phyloP scores from a whole-genome alignment of 2,113 vertebrate species.

The Vulpes lagopus region DNA sequence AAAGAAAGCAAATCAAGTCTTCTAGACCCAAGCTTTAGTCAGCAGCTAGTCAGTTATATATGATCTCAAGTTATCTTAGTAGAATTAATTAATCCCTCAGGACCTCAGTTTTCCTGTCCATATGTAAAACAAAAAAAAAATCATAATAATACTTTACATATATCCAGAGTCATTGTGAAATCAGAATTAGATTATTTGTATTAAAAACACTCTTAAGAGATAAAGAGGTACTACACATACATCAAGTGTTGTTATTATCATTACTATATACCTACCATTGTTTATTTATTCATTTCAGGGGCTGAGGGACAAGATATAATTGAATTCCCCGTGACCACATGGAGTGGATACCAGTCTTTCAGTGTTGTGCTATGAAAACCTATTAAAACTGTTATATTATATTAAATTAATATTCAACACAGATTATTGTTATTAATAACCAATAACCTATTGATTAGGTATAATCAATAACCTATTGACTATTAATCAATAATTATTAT shows the following conservation, averaged over 20 bases:
- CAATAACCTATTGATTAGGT: too few species aligned
- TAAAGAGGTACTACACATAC: background rate
- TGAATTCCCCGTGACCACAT: background rate
- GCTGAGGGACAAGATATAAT: background rate
- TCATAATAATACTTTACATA: background rate
- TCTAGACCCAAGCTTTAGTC: background rate
- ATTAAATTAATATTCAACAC: background rate
- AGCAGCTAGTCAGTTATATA: background rate
- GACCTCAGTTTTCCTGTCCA: background rate
- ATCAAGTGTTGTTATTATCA: background rate
- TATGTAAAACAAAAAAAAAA: background rate
- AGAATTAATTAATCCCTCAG: background rate
- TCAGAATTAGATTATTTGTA: slow-evolving; percentile 12
- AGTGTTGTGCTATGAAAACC: background rate
- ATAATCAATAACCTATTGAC: too few species aligned
- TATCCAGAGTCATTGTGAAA: background rate
- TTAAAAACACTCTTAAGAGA: background rate
- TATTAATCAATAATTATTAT: too few species aligned
- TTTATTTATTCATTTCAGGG: background rate
- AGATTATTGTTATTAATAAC: too few species aligned
- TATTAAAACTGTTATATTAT: background rate
- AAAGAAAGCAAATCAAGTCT: background rate
- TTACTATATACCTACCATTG: background rate
- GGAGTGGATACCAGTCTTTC: background rate
- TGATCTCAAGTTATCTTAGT: background rate